phyloP scores from a whole-genome alignment of 2,888 invertebrate genomes.

The Sinotaia quadrata region DNA sequence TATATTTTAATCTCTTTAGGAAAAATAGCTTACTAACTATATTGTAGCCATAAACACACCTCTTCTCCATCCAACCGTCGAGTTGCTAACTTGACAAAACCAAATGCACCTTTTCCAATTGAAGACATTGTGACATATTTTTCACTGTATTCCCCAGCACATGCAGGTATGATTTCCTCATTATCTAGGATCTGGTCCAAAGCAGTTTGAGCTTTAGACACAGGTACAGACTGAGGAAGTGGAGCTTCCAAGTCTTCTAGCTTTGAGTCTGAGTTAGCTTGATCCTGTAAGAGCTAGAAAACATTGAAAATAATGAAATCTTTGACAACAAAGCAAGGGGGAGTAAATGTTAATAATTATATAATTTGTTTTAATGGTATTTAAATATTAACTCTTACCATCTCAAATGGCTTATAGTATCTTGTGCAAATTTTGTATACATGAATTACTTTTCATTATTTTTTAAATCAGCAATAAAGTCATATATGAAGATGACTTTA shows the following conservation, averaged over 20 bases:
- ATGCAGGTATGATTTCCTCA: constrained; percentile 32
- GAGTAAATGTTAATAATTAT: no score
- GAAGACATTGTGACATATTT: constrained; percentile 77
- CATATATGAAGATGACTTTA: no score
- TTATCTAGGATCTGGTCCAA: background rate
- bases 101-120: constrained; percentile 83
- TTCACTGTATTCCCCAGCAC: constrained; percentile 73
- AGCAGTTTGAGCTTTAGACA: background rate
- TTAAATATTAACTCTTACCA: no score
- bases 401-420: no score
- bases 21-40: background rate
- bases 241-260: constrained; percentile 34
- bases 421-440: no score
- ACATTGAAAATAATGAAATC: background rate
- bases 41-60: background rate
- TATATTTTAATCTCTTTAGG: background rate
- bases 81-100: constrained; percentile 75
- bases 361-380: no score
- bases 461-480: no score
- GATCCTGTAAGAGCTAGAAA: constrained; percentile 45
- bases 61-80: constrained; percentile 7
- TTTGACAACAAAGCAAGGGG: no score
- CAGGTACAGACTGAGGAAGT: background rate
- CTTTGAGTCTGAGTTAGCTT: constrained; percentile 50
- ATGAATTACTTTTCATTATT: no score